Base-by-base conservation (phyloP, 2,888 invertebrate species). In the Thera obeliscata region DNA sequence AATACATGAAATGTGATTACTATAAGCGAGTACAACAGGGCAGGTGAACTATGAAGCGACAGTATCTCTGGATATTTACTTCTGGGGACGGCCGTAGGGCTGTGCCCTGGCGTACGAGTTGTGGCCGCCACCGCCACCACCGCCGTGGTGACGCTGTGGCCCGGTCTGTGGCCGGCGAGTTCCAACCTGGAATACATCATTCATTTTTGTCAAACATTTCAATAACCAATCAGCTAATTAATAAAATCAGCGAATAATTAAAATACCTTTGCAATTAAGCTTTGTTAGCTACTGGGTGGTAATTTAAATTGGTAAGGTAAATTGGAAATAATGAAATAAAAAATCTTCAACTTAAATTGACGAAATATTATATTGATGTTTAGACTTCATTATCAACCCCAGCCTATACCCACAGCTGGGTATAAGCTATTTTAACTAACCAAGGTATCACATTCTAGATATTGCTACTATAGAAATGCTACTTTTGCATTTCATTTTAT, bases 51-150 rank as follows among this genome's bases (percentile, higher is more conserved):
- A 55, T 11, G 36, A 59, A 41, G 38, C 41, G 50, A 63, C 22
- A 11, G 3, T 56, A 56, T 56, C 63, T 33, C 35, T 12, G 2
- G 41, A 58, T 69, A 69, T 66, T 82, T 89, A 90, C 90, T 91
- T 92, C 83, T 86, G 84, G 76, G 87, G 85, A 73, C 91, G 89
- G 74, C 85, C 84, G 84, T 92, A 91, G 70, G 91, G 91, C 81
- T 87, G 77, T 46, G 87, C 77, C 72, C 87, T 81, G 43, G 82
- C 72, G 81, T 82, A 82, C 12, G 68, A 59, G 77, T 62, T 61
- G 62, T 65, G 65, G 4, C 61, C 73, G 61, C 61, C 67, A 38
- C 50, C 67, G 8, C 60, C 73, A 56, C 60, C 67, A 36, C 49
- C 68, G 35, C 61, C 64, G 50, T 84, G 80, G 48, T 76, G 81